Evolutionary conservation across 2,113 vertebrate species (phyloP).

Genomic region (Boulengerochromis microlepis): DNA sequence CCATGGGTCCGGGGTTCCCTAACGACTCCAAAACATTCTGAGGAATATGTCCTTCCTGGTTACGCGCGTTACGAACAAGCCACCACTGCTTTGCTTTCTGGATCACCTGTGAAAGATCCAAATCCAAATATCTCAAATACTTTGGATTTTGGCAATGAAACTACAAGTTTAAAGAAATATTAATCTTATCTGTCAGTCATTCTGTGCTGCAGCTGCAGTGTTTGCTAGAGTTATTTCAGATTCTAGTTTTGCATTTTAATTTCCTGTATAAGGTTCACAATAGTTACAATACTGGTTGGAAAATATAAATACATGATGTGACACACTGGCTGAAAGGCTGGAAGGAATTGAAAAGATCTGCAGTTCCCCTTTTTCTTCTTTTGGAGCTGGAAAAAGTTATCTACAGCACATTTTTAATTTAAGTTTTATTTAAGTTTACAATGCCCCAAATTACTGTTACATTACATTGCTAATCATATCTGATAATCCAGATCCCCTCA

Average conservation of each 20-base stretch:
- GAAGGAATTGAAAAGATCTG: not conserved
- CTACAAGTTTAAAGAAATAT: not conserved
- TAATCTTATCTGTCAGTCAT: rapidly evolving
- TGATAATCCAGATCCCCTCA: not conserved
- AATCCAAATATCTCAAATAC: not conserved
- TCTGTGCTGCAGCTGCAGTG: not conserved
- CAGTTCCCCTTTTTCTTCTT: not conserved
- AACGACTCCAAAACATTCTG: conserved; percentile 79
- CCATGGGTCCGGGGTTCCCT: not conserved
- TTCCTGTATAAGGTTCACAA: not conserved
- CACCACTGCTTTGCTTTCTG: conserved; percentile 85
- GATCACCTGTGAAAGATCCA: conserved; percentile 70
- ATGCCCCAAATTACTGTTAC: rapidly evolving
- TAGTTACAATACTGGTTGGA: not conserved
- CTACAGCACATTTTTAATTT: not conserved
- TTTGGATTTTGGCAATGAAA: not conserved
- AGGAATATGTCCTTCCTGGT: conserved; percentile 78
- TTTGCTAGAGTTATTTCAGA: not conserved
- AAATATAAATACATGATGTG: not conserved
- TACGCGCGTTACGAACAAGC: conserved; percentile 73
- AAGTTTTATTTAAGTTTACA: not conserved
- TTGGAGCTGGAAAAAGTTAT: rapidly evolving
- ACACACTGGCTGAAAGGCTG: not conserved
- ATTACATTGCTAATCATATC: rapidly evolving
- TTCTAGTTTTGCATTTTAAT: not conserved